Base-by-base conservation (phyloP, 2,797 vertebrate genomes). In the Myotis myotis region DNA sequence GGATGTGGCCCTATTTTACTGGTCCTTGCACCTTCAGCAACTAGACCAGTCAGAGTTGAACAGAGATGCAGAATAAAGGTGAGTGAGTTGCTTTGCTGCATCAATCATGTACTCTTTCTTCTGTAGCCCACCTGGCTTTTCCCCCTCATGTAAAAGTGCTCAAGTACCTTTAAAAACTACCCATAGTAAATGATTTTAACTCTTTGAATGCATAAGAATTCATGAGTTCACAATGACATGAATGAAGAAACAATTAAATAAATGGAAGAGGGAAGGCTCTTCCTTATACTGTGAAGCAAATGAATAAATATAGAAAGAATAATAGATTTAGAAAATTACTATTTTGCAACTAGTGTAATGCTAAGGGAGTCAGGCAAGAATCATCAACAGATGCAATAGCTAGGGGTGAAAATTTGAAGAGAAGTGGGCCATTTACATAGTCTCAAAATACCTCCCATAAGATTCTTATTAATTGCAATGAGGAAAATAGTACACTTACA, bases 281-380 rank as follows among this genome's bases (percentile, higher is more conserved):
- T 94, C 9, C 36, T 92, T 82, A 60, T 38, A 38, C 47, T 53
- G 23, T 10, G 8, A 86, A 86, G n/a, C 10, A 41, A 92, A 76
- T 82, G 78, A 85, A 66, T 85, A 94, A 75, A 41, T 28, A 3
- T 47, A 83, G 75, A 74, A 91, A 13, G 13, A 70, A 95, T 49
- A 55, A 53, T 84, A 38, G 49, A 87, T 74, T 90, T 84, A 93
- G 53, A 90, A 92, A 89, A 82, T 92, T n/a, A 87, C 8, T 20
- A 76, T 89, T 89, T 87, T 79, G 30, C 79, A 53, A 71, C 6
- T 49, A 85, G 68, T 33, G 41, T 23, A 71, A 80, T 78, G 83
- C 72, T 60, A 78, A 93, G 51, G 38, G 53, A 84, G 76, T 66
- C 30, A 72, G 6, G 28, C 20, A 55, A 88, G 55, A 95, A 83